A percentile compares a stretch with the other conserved stretches of the same genome.
phyloP scores from a whole-genome alignment of 2,888 invertebrate genomes.

The Pinctada fucata region DNA sequence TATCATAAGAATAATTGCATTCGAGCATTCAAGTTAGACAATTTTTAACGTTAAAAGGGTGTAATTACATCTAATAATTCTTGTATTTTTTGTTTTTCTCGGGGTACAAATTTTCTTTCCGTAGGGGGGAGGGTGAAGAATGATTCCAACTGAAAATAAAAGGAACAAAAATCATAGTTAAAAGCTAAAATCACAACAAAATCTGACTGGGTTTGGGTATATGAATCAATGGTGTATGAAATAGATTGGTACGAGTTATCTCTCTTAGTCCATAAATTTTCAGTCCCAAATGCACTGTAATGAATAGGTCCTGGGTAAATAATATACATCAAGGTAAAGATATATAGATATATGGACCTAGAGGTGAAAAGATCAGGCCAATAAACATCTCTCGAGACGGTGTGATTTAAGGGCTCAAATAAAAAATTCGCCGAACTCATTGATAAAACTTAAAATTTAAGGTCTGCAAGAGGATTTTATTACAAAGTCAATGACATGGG shows the following conservation, averaged over 20 bases:
- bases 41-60: neutral
- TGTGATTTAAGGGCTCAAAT: neutral
- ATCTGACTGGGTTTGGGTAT: neutral
- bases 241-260: too few species aligned
- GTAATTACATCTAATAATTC: constrained; percentile 63
- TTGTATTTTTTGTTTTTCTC: constrained; percentile 63
- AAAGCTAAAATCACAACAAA: neutral
- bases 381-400: too few species aligned
- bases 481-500: neutral
- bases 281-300: neutral
- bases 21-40: neutral
- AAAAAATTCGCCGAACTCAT: neutral
- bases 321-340: neutral
- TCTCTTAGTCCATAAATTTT: neutral
- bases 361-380: neutral
- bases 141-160: constrained; percentile 66
- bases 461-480: neutral
- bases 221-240: neutral
- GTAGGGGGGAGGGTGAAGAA: constrained; percentile 71
- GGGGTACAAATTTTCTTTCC: constrained; percentile 71
- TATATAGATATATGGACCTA: neutral
- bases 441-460: neutral
- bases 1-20: too few species aligned
- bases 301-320: neutral
- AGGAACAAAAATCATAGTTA: constrained; percentile 7